Base-by-base conservation (phyloP, 2,113 vertebrate genomes). In the Chunga burmeisteri region DNA sequence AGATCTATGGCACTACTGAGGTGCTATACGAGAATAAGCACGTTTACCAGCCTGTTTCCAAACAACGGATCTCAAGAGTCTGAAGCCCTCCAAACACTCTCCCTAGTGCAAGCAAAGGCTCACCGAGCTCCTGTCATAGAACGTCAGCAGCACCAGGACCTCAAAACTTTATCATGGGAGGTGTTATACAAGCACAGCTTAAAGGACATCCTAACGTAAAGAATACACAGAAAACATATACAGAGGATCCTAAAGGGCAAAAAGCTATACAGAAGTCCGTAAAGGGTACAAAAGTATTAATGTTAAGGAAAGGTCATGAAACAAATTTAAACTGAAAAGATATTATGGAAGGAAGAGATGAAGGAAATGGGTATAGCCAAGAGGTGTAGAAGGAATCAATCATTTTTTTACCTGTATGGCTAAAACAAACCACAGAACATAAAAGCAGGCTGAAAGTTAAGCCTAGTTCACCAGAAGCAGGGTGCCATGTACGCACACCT, bases 161-260 rank as follows among this genome's bases (percentile, higher is more conserved):
- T 81, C 50, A 36, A 56, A 47, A 6, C 18, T 29, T 52, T 11
- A 12, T 7, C 16, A 26, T 1, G 2, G 44, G 75, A 87, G 29
- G 16, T 63, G 50, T 30, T 38, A 59, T 2, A 75, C 25, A 61
- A 81, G 16, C 50, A 81, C 59, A 94, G 42, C 27, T 62, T 47
- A 7, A 84, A 63, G 67, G 49, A 13, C 26, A 11, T 29, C 36
- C 59, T 32, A 17, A 61, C 3, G 3, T 16, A 78, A 61, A 61
- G 34, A 65, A 32, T 7, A 40, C 0, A 0, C 20, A 20, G 17
- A 62, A 72, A 77, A 90, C 1, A 1, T 2, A 18, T 6, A 26
- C 6, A 32, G 84, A 38, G 40, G 13, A 72, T 86, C 13, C 22
- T 34, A 56, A 55, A 81, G 34, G 38, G 53, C 67, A 67, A 66